Conservation (phyloP, 2,888 invertebrate genomes). For the Thecocarcelia acutangulata region DNA sequence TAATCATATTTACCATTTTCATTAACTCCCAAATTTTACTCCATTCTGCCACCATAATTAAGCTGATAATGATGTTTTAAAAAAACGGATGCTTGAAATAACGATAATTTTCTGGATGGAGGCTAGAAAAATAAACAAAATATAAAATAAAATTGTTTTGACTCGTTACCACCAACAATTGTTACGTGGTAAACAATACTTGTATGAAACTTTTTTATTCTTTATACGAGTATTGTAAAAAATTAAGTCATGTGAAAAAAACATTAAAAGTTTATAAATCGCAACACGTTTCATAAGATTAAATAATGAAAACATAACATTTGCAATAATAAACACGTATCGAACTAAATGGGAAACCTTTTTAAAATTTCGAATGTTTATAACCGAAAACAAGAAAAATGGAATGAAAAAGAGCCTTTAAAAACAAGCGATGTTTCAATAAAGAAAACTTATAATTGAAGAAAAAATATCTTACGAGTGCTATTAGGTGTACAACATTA, state of each 20-base stretch:
- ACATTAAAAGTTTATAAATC: constrained; percentile 22
- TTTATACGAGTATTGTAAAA: background rate
- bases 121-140: background rate
- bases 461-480: no score
- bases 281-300: constrained; percentile 52
- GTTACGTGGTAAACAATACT: constrained; percentile 25
- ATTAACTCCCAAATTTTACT: background rate
- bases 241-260: background rate
- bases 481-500: no score
- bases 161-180: constrained; percentile 23
- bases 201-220: constrained; percentile 5
- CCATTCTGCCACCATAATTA: background rate
- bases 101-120: constrained; percentile 22
- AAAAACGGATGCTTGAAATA: constrained; percentile 37
- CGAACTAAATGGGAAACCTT: constrained; percentile 14
- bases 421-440: no score
- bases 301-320: constrained; percentile 36
- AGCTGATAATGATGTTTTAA: constrained; percentile 46
- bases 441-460: no score
- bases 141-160: background rate
- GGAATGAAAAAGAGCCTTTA: no score
- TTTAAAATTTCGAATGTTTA: background rate
- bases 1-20: background rate
- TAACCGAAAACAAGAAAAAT: no score
- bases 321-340: constrained; percentile 36